Percentiles rank a stretch among this genome's conserved stretches.
Conservation (phyloP, 2,113 vertebrate species). For the Orcinus orca region DNA sequence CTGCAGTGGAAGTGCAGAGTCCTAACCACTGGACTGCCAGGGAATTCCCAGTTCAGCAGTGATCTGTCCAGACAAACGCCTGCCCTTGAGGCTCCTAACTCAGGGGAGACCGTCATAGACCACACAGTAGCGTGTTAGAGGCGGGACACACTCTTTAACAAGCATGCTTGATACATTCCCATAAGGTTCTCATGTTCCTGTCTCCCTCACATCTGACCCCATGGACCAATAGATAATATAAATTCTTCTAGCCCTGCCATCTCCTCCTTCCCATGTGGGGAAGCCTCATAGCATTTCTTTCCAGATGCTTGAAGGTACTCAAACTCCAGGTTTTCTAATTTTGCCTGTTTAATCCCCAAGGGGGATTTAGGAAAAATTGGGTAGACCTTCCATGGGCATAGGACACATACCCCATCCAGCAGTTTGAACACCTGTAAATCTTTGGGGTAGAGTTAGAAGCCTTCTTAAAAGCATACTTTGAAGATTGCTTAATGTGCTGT, state of each 20-base stretch:
- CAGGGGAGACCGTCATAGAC: not conserved
- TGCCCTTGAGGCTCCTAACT: not conserved
- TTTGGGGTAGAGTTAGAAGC: not conserved
- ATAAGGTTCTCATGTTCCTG: not conserved
- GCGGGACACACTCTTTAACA: not conserved
- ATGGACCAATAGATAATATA: not conserved
- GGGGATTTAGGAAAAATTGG: not conserved
- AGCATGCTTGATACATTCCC: not conserved
- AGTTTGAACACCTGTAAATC: slow-evolving; percentile 21
- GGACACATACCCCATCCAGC: not conserved
- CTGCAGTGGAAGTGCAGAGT: not conserved
- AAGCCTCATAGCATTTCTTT: not conserved
- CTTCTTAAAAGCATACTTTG: not conserved
- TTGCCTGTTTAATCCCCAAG: not conserved
- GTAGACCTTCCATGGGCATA: not conserved
- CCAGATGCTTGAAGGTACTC: not conserved
- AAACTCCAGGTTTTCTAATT: not conserved
- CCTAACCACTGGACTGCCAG: not conserved
- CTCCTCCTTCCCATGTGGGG: not conserved
- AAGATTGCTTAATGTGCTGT: not conserved
- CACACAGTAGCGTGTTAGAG: not conserved
- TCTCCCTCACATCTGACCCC: not conserved
- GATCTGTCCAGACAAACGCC: not conserved
- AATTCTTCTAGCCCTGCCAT: not conserved
- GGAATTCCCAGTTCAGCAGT: not conserved